Evolutionary conservation across 2,113 vertebrate genomes (phyloP), one percentile per base, ranked within the genome.

Genomic region (Zosterops pallidus): DNA sequence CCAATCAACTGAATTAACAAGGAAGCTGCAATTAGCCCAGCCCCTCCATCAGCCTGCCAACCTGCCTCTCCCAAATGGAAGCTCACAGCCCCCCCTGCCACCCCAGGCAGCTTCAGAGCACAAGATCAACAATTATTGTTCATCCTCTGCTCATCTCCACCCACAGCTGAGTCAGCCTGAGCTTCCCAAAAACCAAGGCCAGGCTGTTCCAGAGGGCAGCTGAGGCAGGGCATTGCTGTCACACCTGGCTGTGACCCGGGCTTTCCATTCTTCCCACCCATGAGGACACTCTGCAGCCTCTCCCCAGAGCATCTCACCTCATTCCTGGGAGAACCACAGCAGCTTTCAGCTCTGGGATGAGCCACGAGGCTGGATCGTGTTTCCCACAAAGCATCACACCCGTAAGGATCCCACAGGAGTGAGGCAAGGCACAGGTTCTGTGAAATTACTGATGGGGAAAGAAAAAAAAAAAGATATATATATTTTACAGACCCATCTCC

Each of bases 351-450:
- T 19, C 79, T 8, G 26, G 71, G 31, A 9, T 49, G 79, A 83
- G 53, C 55, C 56, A 60, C 8, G 2, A 42, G 35, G 71, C 31
- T 49, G 71, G 47, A 28, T 33, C 0, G 0, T 14, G 56, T 9
- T 63, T 63, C 65, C 59, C 50, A 29, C 29, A 49, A 25, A 74
- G 25, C n/a, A 25, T 28, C 5, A 0, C 0, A 0, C 18, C 28
- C 50, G 17, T 17, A 22, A 0, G 4, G 74, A 52, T 37, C 74
- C 57, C 63, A 8, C 24, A 42, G 82, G 65, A 80, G 14, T 0
- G 8, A 44, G 33, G 46, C 13, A 16, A 72, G n/a, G 42, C 31
- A 52, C 70, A 15, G 70, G 60, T 57, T 75, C 79, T 44, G 18
- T 75, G 63, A 47, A 74, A 71, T n/a, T 42, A 72, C 67, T 49